phyloP scores from a whole-genome alignment of 2,113 vertebrate species.

The Casuarius casuarius region DNA sequence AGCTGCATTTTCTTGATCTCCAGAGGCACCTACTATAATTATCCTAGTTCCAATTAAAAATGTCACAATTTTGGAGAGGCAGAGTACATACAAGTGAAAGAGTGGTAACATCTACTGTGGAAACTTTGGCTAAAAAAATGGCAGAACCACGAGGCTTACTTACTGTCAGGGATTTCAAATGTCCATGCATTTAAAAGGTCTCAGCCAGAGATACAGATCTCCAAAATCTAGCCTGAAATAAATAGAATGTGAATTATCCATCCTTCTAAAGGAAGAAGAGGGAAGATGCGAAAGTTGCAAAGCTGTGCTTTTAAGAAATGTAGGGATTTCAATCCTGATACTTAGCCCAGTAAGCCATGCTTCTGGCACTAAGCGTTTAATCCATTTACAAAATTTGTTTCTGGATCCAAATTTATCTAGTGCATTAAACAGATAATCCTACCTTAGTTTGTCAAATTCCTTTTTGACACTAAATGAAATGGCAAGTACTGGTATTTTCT shows the following conservation, averaged over 20 bases:
- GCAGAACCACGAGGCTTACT: fast-evolving
- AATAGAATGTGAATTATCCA: background rate
- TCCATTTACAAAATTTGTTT: slow-evolving; percentile 43
- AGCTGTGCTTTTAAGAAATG: background rate
- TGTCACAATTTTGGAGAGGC: background rate
- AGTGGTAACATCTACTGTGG: background rate
- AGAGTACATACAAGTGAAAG: background rate
- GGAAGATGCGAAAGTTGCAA: background rate
- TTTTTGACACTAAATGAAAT: background rate
- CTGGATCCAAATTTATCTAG: slow-evolving; percentile 10
- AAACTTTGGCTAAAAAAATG: background rate
- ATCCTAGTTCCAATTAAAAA: background rate
- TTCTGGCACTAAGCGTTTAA: slow-evolving; percentile 27
- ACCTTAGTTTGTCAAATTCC: background rate
- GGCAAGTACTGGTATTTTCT: background rate
- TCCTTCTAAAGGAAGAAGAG: background rate
- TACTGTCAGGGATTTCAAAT: background rate
- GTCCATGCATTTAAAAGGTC: background rate
- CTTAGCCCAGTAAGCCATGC: background rate
- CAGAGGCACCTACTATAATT: background rate
- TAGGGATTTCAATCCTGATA: background rate
- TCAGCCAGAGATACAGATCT: background rate
- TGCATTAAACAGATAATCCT: slow-evolving; percentile 2
- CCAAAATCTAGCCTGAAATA: background rate
- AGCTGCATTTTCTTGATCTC: background rate